Percentiles rank a stretch among this genome's conserved stretches.
Conservation (phyloP, 2,888 invertebrate species). For the Zaprionus lineosus region DNA sequence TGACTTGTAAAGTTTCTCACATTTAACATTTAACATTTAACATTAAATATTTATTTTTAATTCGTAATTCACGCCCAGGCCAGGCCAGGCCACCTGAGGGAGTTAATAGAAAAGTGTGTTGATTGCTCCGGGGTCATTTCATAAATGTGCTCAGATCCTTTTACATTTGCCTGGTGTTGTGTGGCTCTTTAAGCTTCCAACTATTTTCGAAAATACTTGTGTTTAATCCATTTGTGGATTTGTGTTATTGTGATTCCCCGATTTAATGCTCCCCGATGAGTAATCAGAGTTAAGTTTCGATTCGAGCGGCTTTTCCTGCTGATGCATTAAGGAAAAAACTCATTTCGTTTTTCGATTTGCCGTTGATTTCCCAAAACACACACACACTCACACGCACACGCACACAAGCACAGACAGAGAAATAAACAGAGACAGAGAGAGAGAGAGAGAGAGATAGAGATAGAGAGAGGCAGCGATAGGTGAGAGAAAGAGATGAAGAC, state of each 20-base stretch:
- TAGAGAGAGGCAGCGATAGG: too few relatives aligned
- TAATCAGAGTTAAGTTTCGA: conserved; percentile 46
- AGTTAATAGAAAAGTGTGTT: conserved; percentile 4
- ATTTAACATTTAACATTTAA: too few relatives aligned
- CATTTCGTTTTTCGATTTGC: conserved; percentile 65
- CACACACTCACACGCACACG: conserved; percentile 16
- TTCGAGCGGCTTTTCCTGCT: not conserved
- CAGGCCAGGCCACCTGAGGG: too few relatives aligned
- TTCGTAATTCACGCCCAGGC: conserved; percentile 20
- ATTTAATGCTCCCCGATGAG: conserved; percentile 60
- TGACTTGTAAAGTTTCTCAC: conserved; percentile 37
- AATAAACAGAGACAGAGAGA: not conserved
- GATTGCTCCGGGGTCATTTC: conserved; percentile 3
- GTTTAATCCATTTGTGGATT: not conserved
- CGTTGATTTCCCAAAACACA: conserved; percentile 72
- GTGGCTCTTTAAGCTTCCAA: not conserved
- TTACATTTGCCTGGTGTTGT: not conserved
- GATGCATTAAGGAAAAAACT: conserved; percentile 46
- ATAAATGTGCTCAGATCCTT: not conserved
- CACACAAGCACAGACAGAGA: too few relatives aligned
- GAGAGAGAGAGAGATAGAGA: too few relatives aligned
- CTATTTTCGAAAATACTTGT: not conserved
- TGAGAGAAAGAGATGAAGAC: too few relatives aligned
- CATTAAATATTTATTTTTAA: conserved; percentile 50
- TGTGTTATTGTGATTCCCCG: conserved; percentile 47